These are phyloP conservation scores for Portevinia maculata DNA, from an alignment of 2,888 invertebrate species.

Conservation along the genomic window DNA sequence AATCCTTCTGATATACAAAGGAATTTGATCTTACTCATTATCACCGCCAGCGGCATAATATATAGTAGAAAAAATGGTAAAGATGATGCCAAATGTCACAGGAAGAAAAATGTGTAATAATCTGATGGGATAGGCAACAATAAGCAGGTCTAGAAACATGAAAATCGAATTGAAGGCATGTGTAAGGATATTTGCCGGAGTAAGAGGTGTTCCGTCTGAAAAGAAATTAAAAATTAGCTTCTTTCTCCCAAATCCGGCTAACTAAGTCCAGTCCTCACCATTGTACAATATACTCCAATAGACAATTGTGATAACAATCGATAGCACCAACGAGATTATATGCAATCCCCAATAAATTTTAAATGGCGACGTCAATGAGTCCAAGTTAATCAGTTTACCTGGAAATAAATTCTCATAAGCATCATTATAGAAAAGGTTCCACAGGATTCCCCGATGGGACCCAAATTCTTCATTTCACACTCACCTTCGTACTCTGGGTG, in stretches of 20 bases:
- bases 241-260: neutral
- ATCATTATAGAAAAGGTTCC: conserved; percentile 9
- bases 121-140: conserved; percentile 89
- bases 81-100: conserved; percentile 85
- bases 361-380: conserved; percentile 81
- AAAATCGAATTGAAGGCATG: conserved; percentile 90
- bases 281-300: conserved; percentile 86
- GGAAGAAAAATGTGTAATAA: conserved; percentile 87
- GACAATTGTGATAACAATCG: conserved; percentile 88
- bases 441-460: neutral
- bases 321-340: conserved; percentile 86
- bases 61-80: conserved; percentile 85
- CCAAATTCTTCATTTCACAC: conserved; percentile 19
- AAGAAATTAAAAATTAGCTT: conserved; percentile 38
- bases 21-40: conserved; percentile 82
- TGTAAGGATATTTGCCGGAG: conserved; percentile 87
- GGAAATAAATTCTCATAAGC: too few species aligned
- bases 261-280: conserved; percentile 75
- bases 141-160: conserved; percentile 88
- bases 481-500: conserved; percentile 82
- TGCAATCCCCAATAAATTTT: conserved; percentile 88
- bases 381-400: conserved; percentile 80
- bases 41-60: conserved; percentile 87
- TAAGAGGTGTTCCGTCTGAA: conserved; percentile 85
- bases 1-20: neutral